Conservation (phyloP, 1,140 invertebrate species). For the Schlechtendalia chinensis region DNA sequence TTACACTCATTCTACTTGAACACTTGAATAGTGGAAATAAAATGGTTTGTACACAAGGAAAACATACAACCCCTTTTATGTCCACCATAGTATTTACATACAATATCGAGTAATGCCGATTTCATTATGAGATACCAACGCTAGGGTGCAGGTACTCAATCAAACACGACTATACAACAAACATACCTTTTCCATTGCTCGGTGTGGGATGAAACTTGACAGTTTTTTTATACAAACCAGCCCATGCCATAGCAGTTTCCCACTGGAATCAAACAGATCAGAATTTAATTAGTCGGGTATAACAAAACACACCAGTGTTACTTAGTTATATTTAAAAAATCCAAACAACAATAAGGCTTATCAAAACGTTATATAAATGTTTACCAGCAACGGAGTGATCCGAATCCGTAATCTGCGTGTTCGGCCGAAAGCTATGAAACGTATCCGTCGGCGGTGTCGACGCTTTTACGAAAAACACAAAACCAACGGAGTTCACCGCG, state of each 20-base stretch:
- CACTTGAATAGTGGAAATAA: background rate
- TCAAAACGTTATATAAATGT: background rate
- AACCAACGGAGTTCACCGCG: too few species aligned
- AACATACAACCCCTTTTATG: conserved; percentile 19
- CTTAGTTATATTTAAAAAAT: too few species aligned
- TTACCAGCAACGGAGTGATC: conserved; percentile 27
- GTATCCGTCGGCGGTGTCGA: background rate
- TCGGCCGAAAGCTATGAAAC: background rate
- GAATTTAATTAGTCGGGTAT: too few species aligned
- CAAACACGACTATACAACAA: background rate
- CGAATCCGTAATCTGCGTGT: background rate
- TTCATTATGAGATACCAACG: background rate
- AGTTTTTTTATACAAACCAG: conserved; percentile 6
- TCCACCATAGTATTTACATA: background rate
- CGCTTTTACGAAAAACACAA: background rate
- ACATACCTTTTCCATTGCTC: conserved; percentile 30
- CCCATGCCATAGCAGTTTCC: conserved; percentile 41
- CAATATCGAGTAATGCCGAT: background rate
- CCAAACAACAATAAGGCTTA: background rate
- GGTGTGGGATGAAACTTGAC: conserved; percentile 30
- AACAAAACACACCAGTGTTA: too few species aligned
- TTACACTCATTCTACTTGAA: too few species aligned
- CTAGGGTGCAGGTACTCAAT: background rate
- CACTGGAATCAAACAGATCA: conserved; percentile 4
- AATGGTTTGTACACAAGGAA: conserved; percentile 26